Base-by-base conservation (phyloP, 2,888 invertebrate species). In the Hyles lineata region DNA sequence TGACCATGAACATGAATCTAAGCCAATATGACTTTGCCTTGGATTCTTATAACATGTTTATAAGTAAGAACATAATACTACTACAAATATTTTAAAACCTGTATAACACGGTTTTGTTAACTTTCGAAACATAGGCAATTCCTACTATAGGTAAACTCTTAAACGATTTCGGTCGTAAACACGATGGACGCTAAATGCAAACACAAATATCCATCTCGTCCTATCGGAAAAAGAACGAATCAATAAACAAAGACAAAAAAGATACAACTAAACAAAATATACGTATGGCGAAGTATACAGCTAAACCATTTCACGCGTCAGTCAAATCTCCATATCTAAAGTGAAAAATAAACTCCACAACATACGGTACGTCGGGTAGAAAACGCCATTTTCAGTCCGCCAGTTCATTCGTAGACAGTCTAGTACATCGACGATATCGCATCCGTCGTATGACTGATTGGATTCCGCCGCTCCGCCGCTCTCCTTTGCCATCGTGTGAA, bases 381-480 rank as follows among this genome's bases (percentile, higher is more conserved):
- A 89, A 92, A 90, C 84, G 85, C 86, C 87, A 88, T 89, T 92
- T 88, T 85, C 90, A 90, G 89, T 85, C 84, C 79, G 85, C 79
- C 85, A 83, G 85, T 86, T 85, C 85, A 83, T 83, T 86, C 83
- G 82, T 76, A 82, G 87, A 85, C 82, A 84, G 83, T 83, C 81
- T 85, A 85, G 83, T 77, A 81, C 79, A 85, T 85, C 82, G 83
- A 76, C 82, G 81, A 75, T 76, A 87, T 88, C 90, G 89, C 83
- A 89, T 88, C 85, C 88, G 87, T 80, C 84, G 83, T 80, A 85
- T 88, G 91, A 90, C 92, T 94, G 94, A 94, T 94, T 94, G 92
- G 92, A 89, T 89, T 87, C 87, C 85, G 82, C 80, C 84, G 85
- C 84, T 86, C 76, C 81, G 77, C 74, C 82, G 82, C 85, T 87